phyloP scores from a whole-genome alignment of 2,797 vertebrate species.

The Dendrocincla tyrannina region DNA sequence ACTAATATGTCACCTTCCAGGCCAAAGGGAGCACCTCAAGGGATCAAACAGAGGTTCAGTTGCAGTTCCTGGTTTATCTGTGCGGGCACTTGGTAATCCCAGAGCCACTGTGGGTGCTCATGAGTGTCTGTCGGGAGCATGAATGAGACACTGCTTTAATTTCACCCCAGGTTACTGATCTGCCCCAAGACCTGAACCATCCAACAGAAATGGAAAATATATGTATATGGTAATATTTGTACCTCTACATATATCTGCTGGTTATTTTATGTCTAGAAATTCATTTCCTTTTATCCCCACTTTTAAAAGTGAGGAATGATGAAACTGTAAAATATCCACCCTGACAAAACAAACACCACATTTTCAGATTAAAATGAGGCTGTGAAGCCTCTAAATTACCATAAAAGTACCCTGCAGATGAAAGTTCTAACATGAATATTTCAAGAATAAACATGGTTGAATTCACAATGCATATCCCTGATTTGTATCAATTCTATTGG shows the following conservation, averaged over 20 bases:
- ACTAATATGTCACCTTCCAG: background rate
- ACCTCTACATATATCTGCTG: background rate
- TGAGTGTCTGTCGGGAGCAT: background rate
- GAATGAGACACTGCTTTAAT: background rate
- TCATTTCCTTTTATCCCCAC: background rate
- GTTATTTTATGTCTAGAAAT: background rate
- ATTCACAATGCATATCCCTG: background rate
- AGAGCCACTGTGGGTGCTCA: background rate
- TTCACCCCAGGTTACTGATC: background rate
- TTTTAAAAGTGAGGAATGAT: background rate
- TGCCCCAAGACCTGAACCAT: background rate
- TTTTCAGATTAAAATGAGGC: background rate
- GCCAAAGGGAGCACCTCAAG: background rate
- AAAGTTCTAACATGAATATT: background rate
- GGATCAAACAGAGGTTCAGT: background rate
- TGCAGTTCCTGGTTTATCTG: background rate
- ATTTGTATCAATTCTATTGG: background rate
- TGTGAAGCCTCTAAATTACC: background rate
- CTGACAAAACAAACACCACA: background rate
- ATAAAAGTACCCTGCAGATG: background rate
- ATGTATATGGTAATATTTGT: background rate
- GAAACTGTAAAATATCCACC: background rate
- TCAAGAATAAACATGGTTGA: background rate
- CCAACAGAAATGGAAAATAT: background rate
- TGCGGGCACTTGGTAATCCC: accelerated